phyloP scores from a whole-genome alignment of 53 echinoderm and acorn worm genomes.

The Mesocentrotus franciscanus region DNA sequence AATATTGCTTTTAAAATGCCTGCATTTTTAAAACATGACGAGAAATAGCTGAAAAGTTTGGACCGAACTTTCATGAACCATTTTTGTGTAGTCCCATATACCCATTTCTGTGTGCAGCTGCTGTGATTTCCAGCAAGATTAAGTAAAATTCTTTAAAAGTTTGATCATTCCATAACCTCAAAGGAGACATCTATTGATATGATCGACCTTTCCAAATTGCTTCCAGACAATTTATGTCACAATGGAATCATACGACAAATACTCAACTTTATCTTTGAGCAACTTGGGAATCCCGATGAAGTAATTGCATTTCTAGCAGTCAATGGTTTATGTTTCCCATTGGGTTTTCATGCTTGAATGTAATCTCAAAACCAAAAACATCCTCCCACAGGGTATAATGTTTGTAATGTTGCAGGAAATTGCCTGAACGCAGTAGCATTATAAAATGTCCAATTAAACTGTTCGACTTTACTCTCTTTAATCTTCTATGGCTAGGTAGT shows the following conservation, averaged over 20 bases:
- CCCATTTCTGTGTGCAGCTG: too few species aligned
- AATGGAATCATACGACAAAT: too few species aligned
- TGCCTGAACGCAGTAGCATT: background rate
- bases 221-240: background rate
- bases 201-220: background rate
- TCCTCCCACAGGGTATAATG: background rate
- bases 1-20: too few species aligned
- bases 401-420: conserved; percentile 33
- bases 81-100: too few species aligned
- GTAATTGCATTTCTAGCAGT: background rate
- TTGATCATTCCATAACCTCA: too few species aligned
- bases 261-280: background rate
- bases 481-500: background rate
- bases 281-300: background rate
- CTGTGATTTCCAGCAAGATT: too few species aligned
- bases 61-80: too few species aligned
- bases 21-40: too few species aligned
- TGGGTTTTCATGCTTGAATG: background rate
- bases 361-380: background rate
- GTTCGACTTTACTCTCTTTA: background rate
- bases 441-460: background rate
- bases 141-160: too few species aligned
- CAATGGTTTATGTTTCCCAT: conserved; percentile 24
- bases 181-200: too few species aligned
- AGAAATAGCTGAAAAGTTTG: too few species aligned